Evolutionary conservation across 2,888 invertebrate genomes (phyloP), one percentile per base, ranked within the genome.

Genomic region (Keiferia lycopersicella): DNA sequence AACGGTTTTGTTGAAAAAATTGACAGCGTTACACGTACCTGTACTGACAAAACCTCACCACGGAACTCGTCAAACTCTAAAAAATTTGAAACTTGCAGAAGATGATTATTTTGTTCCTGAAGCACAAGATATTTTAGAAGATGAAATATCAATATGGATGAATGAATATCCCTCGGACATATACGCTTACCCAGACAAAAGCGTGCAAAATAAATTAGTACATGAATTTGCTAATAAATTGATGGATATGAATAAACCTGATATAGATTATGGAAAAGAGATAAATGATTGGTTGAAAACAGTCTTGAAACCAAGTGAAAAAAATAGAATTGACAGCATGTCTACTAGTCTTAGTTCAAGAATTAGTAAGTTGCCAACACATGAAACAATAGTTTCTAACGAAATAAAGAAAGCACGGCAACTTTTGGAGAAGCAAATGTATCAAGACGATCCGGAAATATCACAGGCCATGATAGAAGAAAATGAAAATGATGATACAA

Each of bases 61-160:
- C 58, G 81, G 80, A 6, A 77, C 72, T n/a, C 74, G 79, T 30
- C 79, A 83, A 71, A 71, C 67, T 0, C 77, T 80, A 69, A 68
- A 68, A 59, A 73, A 76, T 62, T 64, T 75, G 26, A 73, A 74
- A 61, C 68, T 73, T 22, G 67, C 45, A 2, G 69, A 65, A 7
- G 71, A 68, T 69, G 39, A 68, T 4, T 7, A n/a, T 38, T 67
- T 62, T 26, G 62, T 75, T 30, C 73, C 79, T 11, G 72, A 72
- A 64, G 74, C 72, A 8, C 67, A 71, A 60, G 79, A 83, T 65
- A 68, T 81, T 7, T 61, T 84, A 65, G 74, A 81, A 80, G 82
- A 85, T 65, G 77, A 81, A 72, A 82, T 85, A 68, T 82, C 82
- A 0, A 75, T 78, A 14, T 84, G 84, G 83, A 73, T 84, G 69